Base-by-base conservation (phyloP, 2,888 invertebrate species). In the Sminthurinus aureus region DNA sequence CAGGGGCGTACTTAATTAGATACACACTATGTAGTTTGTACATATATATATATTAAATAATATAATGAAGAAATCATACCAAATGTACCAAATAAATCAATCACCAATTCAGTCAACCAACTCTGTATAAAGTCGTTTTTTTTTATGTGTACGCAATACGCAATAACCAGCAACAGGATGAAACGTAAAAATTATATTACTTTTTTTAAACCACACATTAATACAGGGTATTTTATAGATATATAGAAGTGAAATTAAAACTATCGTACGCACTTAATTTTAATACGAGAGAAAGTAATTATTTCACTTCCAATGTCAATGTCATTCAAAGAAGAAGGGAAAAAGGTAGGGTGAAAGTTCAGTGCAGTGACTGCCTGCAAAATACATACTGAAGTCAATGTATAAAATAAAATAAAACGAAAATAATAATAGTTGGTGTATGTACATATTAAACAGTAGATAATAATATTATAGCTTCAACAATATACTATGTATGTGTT, bases 21-120 rank as follows among this genome's bases (percentile, higher is more conserved):
- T 38, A 38, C 38, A 38, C 38, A 38, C 38, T 38, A 38, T 38
- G 6, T 38, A 38, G 38, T 38, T 38, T 38, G 38, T 38, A 38
- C 3, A 6, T 38, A 38, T 38, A 38, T 38, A 38, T 38, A 38
- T 38, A 38, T 18, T 64, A 18, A n/a, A 64, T 18, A 64, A 64
- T 64, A 64, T 3, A 64, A 18, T 64, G 9, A 69, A 20, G 13
- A 75, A 75, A 75, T 75, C 38, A 38, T 51, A 75, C 51, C 12
- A 76, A 20, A 52, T 51, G 9, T 52, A 76, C 18, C 8, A 58
- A 58, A 51, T 50, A 52, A 76, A 76, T 52, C 58, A 76, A 76
- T 58, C 52, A 76, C 76, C 76, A 76, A 51, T 50, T 18, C 75
- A 75, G 51, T 75, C 75, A 75, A 76, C 76, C 76, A 76, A 76